A percentile compares a stretch with the other conserved stretches of the same genome.
phyloP scores from a whole-genome alignment of 2,113 vertebrate genomes.

The Paracanthobrama guichenoti region DNA sequence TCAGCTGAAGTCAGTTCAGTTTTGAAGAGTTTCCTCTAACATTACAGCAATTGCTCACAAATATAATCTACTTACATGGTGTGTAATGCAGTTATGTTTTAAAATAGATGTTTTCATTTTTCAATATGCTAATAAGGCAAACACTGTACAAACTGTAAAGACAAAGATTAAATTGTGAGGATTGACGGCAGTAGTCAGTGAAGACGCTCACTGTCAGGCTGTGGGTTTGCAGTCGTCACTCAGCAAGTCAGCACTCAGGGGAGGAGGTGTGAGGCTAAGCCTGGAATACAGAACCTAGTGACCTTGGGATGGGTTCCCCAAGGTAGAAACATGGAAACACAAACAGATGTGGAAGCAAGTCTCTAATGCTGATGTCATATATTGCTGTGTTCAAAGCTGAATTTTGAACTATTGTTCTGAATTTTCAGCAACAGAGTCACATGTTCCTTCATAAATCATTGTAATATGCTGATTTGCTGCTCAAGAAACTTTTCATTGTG shows the following conservation, averaged over 20 bases:
- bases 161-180: not conserved
- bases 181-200: not conserved
- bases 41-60: no score
- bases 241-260: not conserved
- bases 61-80: no score
- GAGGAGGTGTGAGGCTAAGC: not conserved
- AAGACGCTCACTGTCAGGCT: not conserved
- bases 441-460: not conserved
- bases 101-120: not conserved
- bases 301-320: not conserved
- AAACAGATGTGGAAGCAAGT: not conserved
- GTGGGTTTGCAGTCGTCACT: not conserved
- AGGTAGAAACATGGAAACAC: not conserved
- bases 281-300: not conserved
- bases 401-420: not conserved
- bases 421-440: not conserved
- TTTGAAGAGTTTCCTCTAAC: no score
- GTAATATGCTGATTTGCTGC: not conserved
- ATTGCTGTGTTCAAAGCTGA: not conserved
- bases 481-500: not conserved
- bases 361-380: no score
- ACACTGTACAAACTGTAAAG: not conserved
- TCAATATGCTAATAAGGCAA: not conserved
- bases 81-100: not conserved
- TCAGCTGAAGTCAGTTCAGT: no score